Percentiles rank a stretch among this genome's conserved stretches.
Evolutionary conservation across 2,888 invertebrate genomes (phyloP).

Genomic region (Stenodera caucasica): DNA sequence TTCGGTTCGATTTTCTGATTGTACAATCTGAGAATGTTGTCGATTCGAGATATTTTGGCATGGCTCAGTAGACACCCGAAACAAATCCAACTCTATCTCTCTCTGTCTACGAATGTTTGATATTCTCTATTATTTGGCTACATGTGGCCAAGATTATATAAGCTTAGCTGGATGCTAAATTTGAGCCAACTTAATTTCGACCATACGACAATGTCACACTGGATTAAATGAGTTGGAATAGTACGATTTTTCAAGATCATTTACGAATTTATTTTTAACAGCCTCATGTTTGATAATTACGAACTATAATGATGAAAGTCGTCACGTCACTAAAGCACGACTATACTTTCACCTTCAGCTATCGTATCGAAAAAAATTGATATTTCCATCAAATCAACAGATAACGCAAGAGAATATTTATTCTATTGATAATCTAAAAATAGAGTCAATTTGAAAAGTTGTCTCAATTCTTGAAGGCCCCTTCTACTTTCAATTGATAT

Average conservation of each 20-base stretch:
- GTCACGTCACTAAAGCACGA: too few relatives aligned
- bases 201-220: constrained; percentile 22
- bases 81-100: constrained; percentile 16
- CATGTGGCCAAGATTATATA: constrained; percentile 14
- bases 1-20: constrained; percentile 11
- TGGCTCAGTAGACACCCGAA: constrained; percentile 25
- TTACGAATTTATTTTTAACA: too few relatives aligned
- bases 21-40: constrained; percentile 10
- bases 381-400: too few relatives aligned
- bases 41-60: constrained; percentile 23
- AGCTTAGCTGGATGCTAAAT: constrained; percentile 28
- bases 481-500: too few relatives aligned
- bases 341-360: too few relatives aligned
- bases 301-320: too few relatives aligned
- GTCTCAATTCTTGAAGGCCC: too few relatives aligned
- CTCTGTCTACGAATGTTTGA: constrained; percentile 15
- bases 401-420: too few relatives aligned
- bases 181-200: constrained; percentile 31
- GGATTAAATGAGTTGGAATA: constrained; percentile 1
- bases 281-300: too few relatives aligned
- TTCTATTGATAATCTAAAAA: too few relatives aligned
- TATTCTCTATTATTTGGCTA: constrained; percentile 15
- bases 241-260: constrained; percentile 16
- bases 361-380: too few relatives aligned
- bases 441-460: too few relatives aligned